Evolutionary conservation across 1,140 invertebrate species (phyloP), one percentile per base, ranked within the genome.

Genomic region (Aphis craccivora): DNA sequence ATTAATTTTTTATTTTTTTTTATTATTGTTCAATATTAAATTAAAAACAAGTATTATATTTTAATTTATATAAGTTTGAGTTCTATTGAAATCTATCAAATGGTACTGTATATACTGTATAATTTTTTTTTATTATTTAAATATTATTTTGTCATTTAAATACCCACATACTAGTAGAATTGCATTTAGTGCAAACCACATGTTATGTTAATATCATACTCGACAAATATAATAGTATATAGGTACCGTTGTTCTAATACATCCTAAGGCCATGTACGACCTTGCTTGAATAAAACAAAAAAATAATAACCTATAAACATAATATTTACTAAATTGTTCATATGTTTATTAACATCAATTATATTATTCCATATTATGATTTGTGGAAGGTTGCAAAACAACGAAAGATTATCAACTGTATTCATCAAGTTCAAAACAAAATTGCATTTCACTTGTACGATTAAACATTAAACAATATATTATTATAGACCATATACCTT

Each of bases 371-470:
- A 30, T n/a, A 14, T 30, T 25, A 87, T 48, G 84, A n/a, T 87
- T 43, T 48, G 37, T 40, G 40, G 43, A 87, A 48, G 25, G 87
- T 89, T 55, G 30, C 45, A 53, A 37, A 14, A 30, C 22, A 23
- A 25, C 87, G 48, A 37, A 89, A 89, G 35, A 25, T 51, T 37
- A 89, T 35, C n/a, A 89, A 45, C 30, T 53, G 22, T 37, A 37
- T 37, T 89, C n/a, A 40, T 40, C 87, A 35, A 53, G 87, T 53
- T 89, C 48, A 89, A 89, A 89, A 89, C 48, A 89, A 89, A 89
- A 89, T 89, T 55, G 53, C 9, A n/a, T 87, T 87, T 87, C 40
- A 30, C 25, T n/a, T 2, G 5, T 87, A 4, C n/a, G 25, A 87
- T 87, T 48, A 87, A 48, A 48, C 43, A n/a, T 30, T 87, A 87